Conservation (phyloP, 1,140 invertebrate species). For the Agrypnia vestita region DNA sequence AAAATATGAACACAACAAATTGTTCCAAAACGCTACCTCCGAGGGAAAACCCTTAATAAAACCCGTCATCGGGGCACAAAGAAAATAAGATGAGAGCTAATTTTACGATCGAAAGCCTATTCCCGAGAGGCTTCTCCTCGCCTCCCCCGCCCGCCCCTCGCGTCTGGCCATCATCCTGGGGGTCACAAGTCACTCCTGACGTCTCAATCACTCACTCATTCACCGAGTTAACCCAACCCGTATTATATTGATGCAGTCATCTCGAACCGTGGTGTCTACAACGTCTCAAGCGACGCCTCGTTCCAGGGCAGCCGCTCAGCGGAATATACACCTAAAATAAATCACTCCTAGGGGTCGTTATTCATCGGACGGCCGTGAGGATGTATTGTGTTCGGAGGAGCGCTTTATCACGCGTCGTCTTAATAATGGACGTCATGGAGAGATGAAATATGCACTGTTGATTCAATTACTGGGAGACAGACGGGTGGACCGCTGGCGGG, state of each 20-base stretch:
- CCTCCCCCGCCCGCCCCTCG: constrained; percentile 8
- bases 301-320: constrained; percentile 1
- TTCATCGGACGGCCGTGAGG: constrained; percentile 7
- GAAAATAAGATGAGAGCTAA: constrained; percentile 38
- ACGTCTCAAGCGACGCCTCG: constrained; percentile 40
- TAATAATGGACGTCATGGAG: constrained; percentile 60
- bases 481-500: constrained; percentile 42
- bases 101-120: constrained; percentile 51
- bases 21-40: neutral
- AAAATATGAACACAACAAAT: neutral
- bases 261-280: constrained; percentile 33
- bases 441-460: constrained; percentile 61
- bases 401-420: constrained; percentile 58
- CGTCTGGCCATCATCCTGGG: neutral
- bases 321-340: constrained; percentile 34
- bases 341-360: constrained; percentile 31
- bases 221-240: constrained; percentile 61
- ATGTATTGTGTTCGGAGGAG: constrained; percentile 30
- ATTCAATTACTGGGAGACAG: constrained; percentile 60
- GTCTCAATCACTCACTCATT: constrained; percentile 61
- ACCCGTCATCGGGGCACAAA: constrained; percentile 18
- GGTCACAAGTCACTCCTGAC: constrained; percentile 60
- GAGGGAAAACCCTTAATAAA: neutral
- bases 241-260: constrained; percentile 62
- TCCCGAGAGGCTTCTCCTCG: constrained; percentile 18